phyloP scores from a whole-genome alignment of 2,888 invertebrate genomes.

The Tinea pellionella region DNA sequence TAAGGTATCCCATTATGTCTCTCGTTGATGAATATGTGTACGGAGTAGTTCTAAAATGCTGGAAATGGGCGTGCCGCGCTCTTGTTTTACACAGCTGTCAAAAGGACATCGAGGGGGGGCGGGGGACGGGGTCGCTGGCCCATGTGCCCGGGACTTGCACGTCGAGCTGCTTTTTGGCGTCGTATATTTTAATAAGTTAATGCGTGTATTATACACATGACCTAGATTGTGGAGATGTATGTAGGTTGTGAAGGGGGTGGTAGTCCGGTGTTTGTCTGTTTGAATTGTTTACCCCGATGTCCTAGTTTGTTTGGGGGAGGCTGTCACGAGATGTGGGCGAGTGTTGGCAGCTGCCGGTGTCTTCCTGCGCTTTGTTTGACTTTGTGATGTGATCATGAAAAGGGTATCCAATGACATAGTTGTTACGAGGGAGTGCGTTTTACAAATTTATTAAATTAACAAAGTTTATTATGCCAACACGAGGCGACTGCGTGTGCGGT shows the following conservation, averaged over 20 bases:
- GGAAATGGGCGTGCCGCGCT: constrained; percentile 41
- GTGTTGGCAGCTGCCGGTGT: neutral
- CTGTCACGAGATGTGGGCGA: neutral
- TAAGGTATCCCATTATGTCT: constrained; percentile 45
- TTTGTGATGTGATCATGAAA: neutral
- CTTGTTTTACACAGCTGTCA: constrained; percentile 29
- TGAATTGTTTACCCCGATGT: constrained; percentile 1
- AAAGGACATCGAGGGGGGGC: constrained; percentile 18
- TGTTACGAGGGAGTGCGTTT: neutral
- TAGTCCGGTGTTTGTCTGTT: neutral
- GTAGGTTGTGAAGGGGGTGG: neutral
- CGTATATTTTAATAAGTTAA: neutral
- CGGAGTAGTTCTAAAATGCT: constrained; percentile 15
- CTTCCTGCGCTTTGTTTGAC: neutral
- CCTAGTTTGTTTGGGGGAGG: neutral
- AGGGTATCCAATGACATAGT: neutral
- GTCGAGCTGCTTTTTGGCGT: neutral
- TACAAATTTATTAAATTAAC: neutral
- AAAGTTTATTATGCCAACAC: neutral
- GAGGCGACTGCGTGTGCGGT: neutral
- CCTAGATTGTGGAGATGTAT: neutral
- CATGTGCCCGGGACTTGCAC: constrained; percentile 41
- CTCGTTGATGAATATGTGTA: neutral
- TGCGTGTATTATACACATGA: neutral
- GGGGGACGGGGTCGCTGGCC: constrained; percentile 24